Evolutionary conservation across 2,888 invertebrate species (phyloP), one percentile per base, ranked within the genome.

Genomic region (Pycnomerus fuliginosus): DNA sequence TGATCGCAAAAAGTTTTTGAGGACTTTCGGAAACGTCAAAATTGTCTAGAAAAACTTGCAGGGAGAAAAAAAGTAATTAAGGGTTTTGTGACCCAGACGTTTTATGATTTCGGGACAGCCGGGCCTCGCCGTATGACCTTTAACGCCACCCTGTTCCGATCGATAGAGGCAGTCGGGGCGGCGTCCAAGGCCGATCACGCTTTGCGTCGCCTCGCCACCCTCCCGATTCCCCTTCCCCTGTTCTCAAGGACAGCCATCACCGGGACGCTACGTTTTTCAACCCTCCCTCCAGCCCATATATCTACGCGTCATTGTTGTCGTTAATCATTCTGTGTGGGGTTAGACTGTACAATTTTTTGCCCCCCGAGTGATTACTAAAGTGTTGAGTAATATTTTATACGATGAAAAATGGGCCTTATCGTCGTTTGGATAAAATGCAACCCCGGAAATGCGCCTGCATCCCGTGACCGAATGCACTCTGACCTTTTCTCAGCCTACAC

Each of bases 101-200:
- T 28, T 33, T 16, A 44, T 44, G 44, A 38, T 44, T 44, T 44
- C 27, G 32, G 37, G 25, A 17, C 25, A 29, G 30, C 39, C 35
- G 34, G 38, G 33, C 44, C 38, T 29, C 38, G 41, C 47, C 36
- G 29, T 44, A 41, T 44, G 49, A 49, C 49, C 49, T 49, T 49
- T 49, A 45, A 38, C 37, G 43, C 42, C 37, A 49, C 49, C 45
- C 34, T 16, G 34, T 36, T 40, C 44, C 14, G 49, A 49, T 49
- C 49, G 49, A 49, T 49, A 49, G 42, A 49, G 43, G 49, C 49
- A 50, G 48, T 48, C 50, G 52, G 54, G 51, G 56, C 54, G 53
- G 50, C 52, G 51, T 53, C 54, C 56, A 56, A 56, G 56, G 56
- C 49, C 53, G 52, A 46, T 54, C 44, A 38, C 50, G 42, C 49